Conservation (phyloP, 2,888 invertebrate genomes). For the Scaptomyza polygonia region DNA sequence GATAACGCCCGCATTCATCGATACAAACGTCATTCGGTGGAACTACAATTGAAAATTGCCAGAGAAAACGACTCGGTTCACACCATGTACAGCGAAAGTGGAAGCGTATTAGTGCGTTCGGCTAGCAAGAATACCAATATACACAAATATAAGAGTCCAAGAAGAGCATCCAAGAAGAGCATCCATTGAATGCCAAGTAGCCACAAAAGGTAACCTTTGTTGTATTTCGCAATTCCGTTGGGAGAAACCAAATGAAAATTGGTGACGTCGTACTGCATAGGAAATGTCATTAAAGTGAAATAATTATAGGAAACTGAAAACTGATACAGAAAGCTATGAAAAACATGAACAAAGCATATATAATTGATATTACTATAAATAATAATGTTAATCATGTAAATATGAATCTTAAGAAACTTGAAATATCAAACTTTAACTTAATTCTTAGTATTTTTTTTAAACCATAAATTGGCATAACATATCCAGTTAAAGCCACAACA, state of each 20-base stretch:
- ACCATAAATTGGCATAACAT: constrained; percentile 48
- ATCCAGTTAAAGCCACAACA: constrained; percentile 41
- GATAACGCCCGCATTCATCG: background rate
- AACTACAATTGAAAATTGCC: background rate
- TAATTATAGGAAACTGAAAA: background rate
- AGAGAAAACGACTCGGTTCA: background rate
- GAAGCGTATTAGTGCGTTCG: background rate
- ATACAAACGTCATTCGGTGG: constrained; percentile 21
- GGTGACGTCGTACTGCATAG: background rate
- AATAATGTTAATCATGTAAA: too few relatives aligned
- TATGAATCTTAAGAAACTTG: too few relatives aligned
- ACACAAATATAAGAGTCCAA: too few relatives aligned
- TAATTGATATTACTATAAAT: too few relatives aligned
- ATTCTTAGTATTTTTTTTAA: too few relatives aligned
- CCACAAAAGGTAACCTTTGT: background rate
- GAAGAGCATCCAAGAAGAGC: too few relatives aligned
- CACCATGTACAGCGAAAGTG: background rate
- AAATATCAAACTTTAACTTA: too few relatives aligned
- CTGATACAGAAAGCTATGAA: too few relatives aligned
- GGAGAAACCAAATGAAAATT: constrained; percentile 20
- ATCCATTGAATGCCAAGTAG: background rate
- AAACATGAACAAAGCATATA: too few relatives aligned
- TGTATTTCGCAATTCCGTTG: constrained; percentile 20
- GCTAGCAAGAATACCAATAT: too few relatives aligned
- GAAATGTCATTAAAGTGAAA: background rate